Base-by-base conservation (phyloP, 2,113 vertebrate genomes). In the Falcunculus frontatus region DNA sequence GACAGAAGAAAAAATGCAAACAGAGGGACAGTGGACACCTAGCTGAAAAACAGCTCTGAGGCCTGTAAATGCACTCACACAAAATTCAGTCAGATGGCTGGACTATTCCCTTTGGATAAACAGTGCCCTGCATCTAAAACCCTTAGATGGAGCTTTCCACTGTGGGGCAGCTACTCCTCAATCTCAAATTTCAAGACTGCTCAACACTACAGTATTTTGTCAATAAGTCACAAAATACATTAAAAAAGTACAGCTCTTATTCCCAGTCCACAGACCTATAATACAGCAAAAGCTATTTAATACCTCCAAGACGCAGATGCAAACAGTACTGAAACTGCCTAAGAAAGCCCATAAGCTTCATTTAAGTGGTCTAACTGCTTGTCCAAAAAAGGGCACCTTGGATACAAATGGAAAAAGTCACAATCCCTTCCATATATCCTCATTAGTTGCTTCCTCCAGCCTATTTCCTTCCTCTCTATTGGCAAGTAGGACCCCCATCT, bases 381-480 rank as follows among this genome's bases (percentile, higher is more conserved):
- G 60, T 56, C 76, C 42, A 1, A 72, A 73, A 79, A 95, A 96
- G 56, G 69, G 62, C 87, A 95, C 88, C 85, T 94, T 93, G 60
- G 53, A 81, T 78, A 68, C 80, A 78, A 85, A 86, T 29, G 33
- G 46, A 75, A 75, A 75, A 75, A 81, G n/a, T 42, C 41, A 81
- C 73, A 93, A 44, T 39, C 39, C 62, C 11, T 67, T 92, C 76
- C 53, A 84, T 57, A 60, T 25, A 90, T 75, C 64, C 93, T 95
- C 77, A 92, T 92, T 95, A 97, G 76, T 68, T 89, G 39, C 59
- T 79, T 89, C 75, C 56, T 91, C 77, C 60, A 90, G 72, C 35
- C 41, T 89, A 67, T 67, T 83, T 87, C 70, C 22, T 87, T 56
- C n/a, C 23, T 89, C 65, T 90, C 39, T 68, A 11, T 35, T 23